A percentile compares a stretch with the other conserved stretches of the same genome.
Evolutionary conservation across 2,113 vertebrate genomes (phyloP).

Genomic region (Potamarius usumacintae): DNA sequence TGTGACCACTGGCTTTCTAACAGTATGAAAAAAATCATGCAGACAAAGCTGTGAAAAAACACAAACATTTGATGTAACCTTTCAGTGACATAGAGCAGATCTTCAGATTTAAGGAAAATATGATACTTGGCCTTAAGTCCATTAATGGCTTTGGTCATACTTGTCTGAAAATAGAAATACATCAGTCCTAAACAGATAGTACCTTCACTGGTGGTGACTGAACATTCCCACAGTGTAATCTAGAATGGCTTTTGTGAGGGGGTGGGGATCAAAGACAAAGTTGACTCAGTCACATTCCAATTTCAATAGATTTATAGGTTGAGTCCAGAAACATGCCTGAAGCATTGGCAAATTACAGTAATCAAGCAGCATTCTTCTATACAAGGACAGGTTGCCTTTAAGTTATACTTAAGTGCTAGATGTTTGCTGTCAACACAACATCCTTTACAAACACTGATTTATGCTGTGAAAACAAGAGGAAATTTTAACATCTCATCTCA

Average conservation of each 20-base stretch:
- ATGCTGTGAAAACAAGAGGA: not conserved
- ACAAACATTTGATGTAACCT: not conserved
- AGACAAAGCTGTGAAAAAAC: not conserved
- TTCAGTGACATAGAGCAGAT: not conserved
- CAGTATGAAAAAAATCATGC: not conserved
- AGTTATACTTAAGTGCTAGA: slow-evolving; percentile 68
- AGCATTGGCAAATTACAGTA: slow-evolving; percentile 75
- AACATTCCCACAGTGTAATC: not conserved
- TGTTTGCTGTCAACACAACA: slow-evolving; percentile 77
- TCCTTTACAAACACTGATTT: slow-evolving; percentile 69
- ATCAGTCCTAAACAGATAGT: not conserved
- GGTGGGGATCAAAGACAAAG: slow-evolving; percentile 38
- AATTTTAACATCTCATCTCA: not conserved
- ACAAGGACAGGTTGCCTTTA: slow-evolving; percentile 72
- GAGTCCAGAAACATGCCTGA: slow-evolving; percentile 66
- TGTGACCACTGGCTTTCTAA: not conserved
- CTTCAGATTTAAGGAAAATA: not conserved
- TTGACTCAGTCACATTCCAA: slow-evolving; percentile 72
- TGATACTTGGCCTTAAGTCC: not conserved
- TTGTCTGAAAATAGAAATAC: not conserved
- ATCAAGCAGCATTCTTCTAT: slow-evolving; percentile 73
- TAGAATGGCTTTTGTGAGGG: not conserved
- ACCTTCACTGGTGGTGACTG: slow-evolving; percentile 31
- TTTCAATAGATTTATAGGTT: slow-evolving; percentile 69
- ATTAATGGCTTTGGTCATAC: not conserved